These are phyloP conservation scores for Syndactyla subalaris DNA, from an alignment of 2,797 vertebrate genomes.

Conservation along the genomic window DNA sequence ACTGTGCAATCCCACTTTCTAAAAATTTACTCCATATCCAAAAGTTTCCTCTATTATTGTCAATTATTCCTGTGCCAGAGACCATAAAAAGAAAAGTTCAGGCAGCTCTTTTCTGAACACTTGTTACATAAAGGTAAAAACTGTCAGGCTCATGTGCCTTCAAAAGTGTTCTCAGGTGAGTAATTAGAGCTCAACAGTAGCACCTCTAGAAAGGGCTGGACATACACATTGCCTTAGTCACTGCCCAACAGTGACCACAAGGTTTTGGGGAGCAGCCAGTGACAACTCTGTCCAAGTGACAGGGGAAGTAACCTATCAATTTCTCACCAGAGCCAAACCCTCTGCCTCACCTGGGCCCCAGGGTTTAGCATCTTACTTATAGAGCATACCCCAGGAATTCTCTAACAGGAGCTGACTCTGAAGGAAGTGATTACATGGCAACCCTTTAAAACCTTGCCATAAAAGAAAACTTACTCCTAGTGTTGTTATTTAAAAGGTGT, in stretches of 20 bases:
- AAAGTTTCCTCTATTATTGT: background rate
- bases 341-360: background rate
- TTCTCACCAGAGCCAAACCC: background rate
- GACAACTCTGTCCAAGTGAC: background rate
- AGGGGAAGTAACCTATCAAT: background rate
- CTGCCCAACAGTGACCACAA: background rate
- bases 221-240: rapidly evolving
- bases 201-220: background rate
- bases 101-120: background rate
- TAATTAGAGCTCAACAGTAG: background rate
- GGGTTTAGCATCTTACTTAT: background rate
- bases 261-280: background rate
- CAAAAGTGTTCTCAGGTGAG: background rate
- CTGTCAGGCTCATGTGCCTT: background rate
- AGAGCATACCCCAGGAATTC: background rate
- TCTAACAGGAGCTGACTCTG: background rate
- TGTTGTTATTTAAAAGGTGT: background rate
- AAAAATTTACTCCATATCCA: background rate
- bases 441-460: background rate
- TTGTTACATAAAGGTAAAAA: background rate
- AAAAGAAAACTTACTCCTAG: background rate
- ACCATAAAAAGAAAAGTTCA: background rate
- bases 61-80: background rate
- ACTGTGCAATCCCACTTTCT: background rate
- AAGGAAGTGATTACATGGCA: background rate